These are phyloP conservation scores for Nomada goodeniana DNA, from an alignment of 2,888 invertebrate species.

Conservation along the genomic window DNA sequence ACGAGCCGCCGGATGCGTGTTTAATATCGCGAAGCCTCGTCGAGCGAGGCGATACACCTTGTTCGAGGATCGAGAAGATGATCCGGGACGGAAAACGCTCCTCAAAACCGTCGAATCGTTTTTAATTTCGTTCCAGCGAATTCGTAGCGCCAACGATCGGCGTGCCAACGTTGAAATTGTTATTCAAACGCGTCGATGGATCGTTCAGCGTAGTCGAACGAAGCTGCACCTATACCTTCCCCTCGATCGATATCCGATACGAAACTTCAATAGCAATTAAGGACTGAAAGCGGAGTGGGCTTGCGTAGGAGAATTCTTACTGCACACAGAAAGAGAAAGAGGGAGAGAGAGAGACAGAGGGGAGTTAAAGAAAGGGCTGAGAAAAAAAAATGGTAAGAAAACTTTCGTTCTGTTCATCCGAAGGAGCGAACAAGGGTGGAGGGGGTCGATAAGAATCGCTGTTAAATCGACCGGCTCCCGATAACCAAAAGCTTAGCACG, in stretches of 20 bases:
- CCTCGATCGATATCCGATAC: conserved; percentile 34
- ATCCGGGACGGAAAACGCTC: too few species aligned
- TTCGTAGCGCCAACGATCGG: not conserved
- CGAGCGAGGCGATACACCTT: not conserved
- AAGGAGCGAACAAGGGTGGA: not conserved
- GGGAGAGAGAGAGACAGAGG: not conserved
- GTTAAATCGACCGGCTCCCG: conserved; percentile 52
- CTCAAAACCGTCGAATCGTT: not conserved
- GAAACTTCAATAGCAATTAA: conserved; percentile 41
- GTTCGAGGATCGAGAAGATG: not conserved
- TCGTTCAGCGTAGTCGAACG: not conserved
- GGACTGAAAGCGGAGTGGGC: conserved; percentile 24
- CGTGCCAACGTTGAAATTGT: conserved; percentile 18
- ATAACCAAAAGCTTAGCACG: conserved; percentile 60
- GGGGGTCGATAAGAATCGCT: conserved; percentile 45
- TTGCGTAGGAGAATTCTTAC: not conserved
- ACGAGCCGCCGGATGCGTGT: too few species aligned
- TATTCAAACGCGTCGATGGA: conserved; percentile 1
- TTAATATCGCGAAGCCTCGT: too few species aligned
- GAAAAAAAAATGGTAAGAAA: not conserved
- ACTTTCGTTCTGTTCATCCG: conserved; percentile 39
- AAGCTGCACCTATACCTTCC: not conserved
- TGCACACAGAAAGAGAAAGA: not conserved
- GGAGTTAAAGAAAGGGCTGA: not conserved
- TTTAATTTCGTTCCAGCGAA: not conserved